Evolutionary conservation across 2,113 vertebrate species (phyloP).

Genomic region (Corythoichthys intestinalis): DNA sequence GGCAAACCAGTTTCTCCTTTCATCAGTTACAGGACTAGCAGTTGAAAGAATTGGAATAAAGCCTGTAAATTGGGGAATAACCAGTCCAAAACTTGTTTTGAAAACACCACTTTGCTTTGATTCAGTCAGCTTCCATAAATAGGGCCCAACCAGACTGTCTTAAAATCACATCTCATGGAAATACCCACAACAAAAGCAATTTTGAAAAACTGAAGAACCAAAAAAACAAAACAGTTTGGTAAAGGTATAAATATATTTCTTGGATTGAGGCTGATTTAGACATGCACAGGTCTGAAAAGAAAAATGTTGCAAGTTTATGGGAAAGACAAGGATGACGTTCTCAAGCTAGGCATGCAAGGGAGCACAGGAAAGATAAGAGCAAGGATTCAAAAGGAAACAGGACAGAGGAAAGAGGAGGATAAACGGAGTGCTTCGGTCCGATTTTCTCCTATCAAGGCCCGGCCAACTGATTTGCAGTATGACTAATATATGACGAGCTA

Average conservation of each 20-base stretch:
- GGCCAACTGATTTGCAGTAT: constrained; percentile 40
- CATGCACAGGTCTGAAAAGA: constrained; percentile 21
- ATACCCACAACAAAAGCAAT: constrained; percentile 15
- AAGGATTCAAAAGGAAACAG: constrained; percentile 24
- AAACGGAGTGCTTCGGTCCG: constrained; percentile 27
- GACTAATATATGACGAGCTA: constrained; percentile 29
- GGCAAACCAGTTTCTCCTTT: too few species aligned
- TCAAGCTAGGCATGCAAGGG: constrained; percentile 53
- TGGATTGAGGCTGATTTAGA: constrained; percentile 11
- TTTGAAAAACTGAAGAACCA: neutral
- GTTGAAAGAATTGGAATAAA: too few species aligned
- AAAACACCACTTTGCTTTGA: too few species aligned
- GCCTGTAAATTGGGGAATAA: too few species aligned
- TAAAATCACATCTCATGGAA: constrained; percentile 23
- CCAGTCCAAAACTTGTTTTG: too few species aligned
- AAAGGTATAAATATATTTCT: neutral
- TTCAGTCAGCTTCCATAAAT: neutral
- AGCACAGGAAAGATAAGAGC: constrained; percentile 30
- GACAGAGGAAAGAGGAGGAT: constrained; percentile 18
- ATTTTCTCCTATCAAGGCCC: constrained; percentile 34
- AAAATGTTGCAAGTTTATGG: constrained; percentile 34
- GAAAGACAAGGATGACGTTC: constrained; percentile 38
- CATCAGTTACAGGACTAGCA: too few species aligned
- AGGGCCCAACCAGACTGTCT: constrained; percentile 12
- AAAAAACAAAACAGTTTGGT: constrained; percentile 3